Percentiles rank a stretch among this genome's conserved stretches.
Evolutionary conservation across 2,797 vertebrate species (phyloP).

Genomic region (Mormyrus hasselquistii): DNA sequence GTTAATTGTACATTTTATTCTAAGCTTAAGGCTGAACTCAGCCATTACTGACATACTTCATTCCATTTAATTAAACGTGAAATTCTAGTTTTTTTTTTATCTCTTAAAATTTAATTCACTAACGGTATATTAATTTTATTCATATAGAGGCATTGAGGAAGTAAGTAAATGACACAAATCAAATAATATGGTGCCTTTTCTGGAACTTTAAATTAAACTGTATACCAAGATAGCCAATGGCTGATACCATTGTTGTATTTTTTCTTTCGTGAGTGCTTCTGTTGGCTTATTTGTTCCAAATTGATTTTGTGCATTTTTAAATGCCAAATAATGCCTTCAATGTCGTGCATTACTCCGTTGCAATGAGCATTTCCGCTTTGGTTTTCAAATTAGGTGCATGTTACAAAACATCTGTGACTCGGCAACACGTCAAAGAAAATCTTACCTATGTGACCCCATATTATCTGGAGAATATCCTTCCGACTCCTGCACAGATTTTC

Average conservation of each 20-base stretch:
- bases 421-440: not conserved
- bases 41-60: not conserved
- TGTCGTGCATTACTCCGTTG: not conserved
- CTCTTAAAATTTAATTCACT: not conserved
- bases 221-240: not conserved
- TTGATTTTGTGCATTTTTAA: not conserved
- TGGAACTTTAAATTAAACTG: not conserved
- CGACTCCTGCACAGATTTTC: not conserved
- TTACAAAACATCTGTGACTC: not conserved
- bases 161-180: not conserved
- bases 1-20: not conserved
- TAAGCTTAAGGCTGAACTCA: not conserved
- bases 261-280: not conserved
- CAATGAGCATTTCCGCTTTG: not conserved
- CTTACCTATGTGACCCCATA: not conserved
- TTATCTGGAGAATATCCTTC: not conserved
- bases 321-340: not conserved
- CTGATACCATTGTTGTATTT: not conserved
- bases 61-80: conserved; percentile 5
- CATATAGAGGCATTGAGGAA: not conserved
- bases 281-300: not conserved
- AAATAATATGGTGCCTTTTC: not conserved
- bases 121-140: conserved; percentile 3
- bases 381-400: not conserved
- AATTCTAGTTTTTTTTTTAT: not conserved